Evolutionary conservation across 2,113 vertebrate genomes (phyloP).

Genomic region (Bostrychus sinensis): DNA sequence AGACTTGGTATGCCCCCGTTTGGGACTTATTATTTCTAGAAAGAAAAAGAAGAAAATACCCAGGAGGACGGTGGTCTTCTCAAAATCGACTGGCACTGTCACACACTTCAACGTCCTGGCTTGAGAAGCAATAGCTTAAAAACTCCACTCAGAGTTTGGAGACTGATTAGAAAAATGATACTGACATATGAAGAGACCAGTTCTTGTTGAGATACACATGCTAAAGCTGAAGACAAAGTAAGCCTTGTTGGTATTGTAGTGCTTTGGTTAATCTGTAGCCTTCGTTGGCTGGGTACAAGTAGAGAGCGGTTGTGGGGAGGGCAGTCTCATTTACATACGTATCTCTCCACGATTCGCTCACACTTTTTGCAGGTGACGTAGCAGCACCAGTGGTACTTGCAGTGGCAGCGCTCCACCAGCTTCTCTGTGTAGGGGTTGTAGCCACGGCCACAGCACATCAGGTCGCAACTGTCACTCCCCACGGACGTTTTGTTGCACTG

Average conservation of each 20-base stretch:
- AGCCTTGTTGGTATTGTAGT: constrained; percentile 68
- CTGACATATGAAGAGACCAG: constrained; percentile 56
- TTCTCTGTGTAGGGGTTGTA: constrained; percentile 98
- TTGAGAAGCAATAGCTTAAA: constrained; percentile 34
- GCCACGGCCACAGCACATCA: constrained; percentile 98
- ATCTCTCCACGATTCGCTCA: constrained; percentile 91
- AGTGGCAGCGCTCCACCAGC: constrained; percentile 95
- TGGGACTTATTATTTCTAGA: constrained; percentile 48
- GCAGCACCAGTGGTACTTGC: constrained; percentile 99
- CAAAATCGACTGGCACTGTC: constrained; percentile 29
- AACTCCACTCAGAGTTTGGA: constrained; percentile 47
- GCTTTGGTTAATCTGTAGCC: constrained; percentile 75
- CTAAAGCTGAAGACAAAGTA: constrained; percentile 70
- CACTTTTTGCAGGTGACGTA: constrained; percentile 98
- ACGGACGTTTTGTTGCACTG: constrained; percentile 98
- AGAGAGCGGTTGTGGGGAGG: not conserved
- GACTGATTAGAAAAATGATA: constrained; percentile 62
- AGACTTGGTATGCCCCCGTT: constrained; percentile 62
- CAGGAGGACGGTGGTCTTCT: constrained; percentile 70
- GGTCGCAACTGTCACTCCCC: constrained; percentile 96
- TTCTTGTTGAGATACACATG: constrained; percentile 67
- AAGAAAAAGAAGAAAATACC: constrained; percentile 56
- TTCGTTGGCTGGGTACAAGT: constrained; percentile 9
- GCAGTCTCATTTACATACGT: constrained; percentile 94
- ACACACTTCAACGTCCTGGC: constrained; percentile 40